Conservation (phyloP, 2,888 invertebrate genomes). For the Abrostola triplasia region DNA sequence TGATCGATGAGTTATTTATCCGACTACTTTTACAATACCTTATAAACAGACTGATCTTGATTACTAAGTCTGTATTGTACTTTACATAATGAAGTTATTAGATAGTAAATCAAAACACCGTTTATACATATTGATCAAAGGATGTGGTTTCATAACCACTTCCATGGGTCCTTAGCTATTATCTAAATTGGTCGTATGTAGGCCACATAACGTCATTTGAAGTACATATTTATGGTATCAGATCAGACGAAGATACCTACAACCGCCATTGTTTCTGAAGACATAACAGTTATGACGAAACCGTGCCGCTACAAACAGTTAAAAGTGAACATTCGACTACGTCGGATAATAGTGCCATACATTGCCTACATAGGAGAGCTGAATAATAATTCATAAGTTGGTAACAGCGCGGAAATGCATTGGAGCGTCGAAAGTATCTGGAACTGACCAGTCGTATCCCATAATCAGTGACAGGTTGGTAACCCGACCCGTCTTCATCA, state of each 20-base stretch:
- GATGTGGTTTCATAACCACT: constrained; percentile 55
- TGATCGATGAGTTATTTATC: no score
- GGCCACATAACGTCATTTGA: constrained; percentile 33
- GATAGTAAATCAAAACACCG: constrained; percentile 7
- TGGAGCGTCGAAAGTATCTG: not conserved
- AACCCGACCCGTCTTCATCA: not conserved
- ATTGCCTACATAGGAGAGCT: not conserved
- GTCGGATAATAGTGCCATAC: constrained; percentile 1
- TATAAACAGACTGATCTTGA: no score
- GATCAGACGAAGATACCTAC: constrained; percentile 10
- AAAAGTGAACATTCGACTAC: constrained; percentile 6
- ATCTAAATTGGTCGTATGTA: constrained; percentile 36
- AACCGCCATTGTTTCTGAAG: constrained; percentile 19
- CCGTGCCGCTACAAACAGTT: constrained; percentile 9
- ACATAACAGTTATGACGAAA: constrained; percentile 18
- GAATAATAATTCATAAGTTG: not conserved
- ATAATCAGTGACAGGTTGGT: constrained; percentile 1
- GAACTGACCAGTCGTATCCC: not conserved
- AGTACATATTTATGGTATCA: constrained; percentile 18
- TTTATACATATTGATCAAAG: constrained; percentile 36
- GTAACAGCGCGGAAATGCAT: not conserved
- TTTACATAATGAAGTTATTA: not conserved
- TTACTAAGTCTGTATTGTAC: no score
- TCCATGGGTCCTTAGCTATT: constrained; percentile 41
- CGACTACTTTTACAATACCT: no score